These are phyloP conservation scores for Xenopus borealis DNA, from an alignment of 2,113 vertebrate genomes.

Conservation along the genomic window DNA sequence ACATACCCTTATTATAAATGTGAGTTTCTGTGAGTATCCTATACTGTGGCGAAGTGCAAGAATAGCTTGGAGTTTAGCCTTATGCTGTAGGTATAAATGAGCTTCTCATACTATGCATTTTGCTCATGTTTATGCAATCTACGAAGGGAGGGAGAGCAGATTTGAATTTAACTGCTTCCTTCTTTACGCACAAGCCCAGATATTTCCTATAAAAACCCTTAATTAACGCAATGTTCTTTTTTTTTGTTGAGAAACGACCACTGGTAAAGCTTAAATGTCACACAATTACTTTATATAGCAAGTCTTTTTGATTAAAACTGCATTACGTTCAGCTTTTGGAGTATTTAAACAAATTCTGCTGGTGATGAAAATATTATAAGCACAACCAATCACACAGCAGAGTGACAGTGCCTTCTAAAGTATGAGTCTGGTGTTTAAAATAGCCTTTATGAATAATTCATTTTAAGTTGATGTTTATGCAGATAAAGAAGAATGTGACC, in stretches of 20 bases:
- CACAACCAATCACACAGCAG: slow-evolving; percentile 63
- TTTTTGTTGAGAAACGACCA: no score
- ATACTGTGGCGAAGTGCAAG: not conserved
- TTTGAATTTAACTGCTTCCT: slow-evolving; percentile 53
- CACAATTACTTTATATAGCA: slow-evolving; percentile 51
- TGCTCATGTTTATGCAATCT: slow-evolving; percentile 59
- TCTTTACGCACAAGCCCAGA: slow-evolving; percentile 46
- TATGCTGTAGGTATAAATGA: slow-evolving; percentile 31
- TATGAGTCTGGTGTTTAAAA: slow-evolving; percentile 65
- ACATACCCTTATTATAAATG: no score
- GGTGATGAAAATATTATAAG: slow-evolving; percentile 60
- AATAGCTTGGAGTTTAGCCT: slow-evolving; percentile 14
- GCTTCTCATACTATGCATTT: slow-evolving; percentile 58
- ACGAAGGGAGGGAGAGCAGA: slow-evolving; percentile 28
- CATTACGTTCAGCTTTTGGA: slow-evolving; percentile 47
- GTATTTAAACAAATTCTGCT: slow-evolving; percentile 62
- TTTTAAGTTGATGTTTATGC: slow-evolving; percentile 79
- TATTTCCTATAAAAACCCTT: not conserved
- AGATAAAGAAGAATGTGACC: slow-evolving; percentile 68
- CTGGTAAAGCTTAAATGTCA: slow-evolving; percentile 5
- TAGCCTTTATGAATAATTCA: slow-evolving; percentile 87
- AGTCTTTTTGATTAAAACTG: slow-evolving; percentile 13
- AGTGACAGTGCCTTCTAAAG: slow-evolving; percentile 51
- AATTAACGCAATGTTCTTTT: slow-evolving; percentile 1
- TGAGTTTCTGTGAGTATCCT: slow-evolving; percentile 29